Evolutionary conservation across 1,140 invertebrate species (phyloP).

Genomic region (Achatina immaculata): DNA sequence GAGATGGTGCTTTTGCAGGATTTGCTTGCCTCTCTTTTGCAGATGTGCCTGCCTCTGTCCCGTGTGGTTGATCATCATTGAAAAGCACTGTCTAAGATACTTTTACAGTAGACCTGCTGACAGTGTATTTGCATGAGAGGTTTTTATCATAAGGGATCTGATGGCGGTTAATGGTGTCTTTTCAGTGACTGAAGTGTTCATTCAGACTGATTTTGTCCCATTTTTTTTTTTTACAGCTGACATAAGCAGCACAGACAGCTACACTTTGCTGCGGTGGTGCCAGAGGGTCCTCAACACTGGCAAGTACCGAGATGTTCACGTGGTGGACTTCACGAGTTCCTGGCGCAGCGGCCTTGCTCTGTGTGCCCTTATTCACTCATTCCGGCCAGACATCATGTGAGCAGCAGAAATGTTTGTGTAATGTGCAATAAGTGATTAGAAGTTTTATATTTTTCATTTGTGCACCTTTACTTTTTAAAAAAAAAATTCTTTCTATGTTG

Average conservation of each 20-base stretch:
- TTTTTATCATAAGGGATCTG: no score
- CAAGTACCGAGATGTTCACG: conserved; percentile 76
- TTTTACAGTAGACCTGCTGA: no score
- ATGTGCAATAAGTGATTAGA: not conserved
- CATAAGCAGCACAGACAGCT: conserved; percentile 69
- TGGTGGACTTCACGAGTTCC: conserved; percentile 79
- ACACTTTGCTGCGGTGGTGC: conserved; percentile 83
- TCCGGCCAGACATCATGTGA: conserved; percentile 86
- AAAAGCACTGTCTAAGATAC: no score
- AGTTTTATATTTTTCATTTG: not conserved
- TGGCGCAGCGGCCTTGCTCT: conserved; percentile 84
- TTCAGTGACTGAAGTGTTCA: no score
- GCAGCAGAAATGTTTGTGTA: conserved; percentile 34
- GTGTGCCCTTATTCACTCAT: conserved; percentile 87
- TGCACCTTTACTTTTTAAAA: not conserved
- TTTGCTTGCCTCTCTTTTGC: no score
- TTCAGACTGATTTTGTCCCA: not conserved
- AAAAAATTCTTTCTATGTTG: no score
- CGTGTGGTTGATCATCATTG: no score
- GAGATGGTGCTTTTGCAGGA: no score
- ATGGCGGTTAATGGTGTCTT: no score
- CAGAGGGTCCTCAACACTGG: conserved; percentile 78
- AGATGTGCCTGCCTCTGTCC: no score
- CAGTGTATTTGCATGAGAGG: no score
- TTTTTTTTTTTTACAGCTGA: conserved; percentile 4